Percentiles rank a stretch among this genome's conserved stretches.
Evolutionary conservation across 2,888 invertebrate genomes (phyloP).

Genomic region (Acrobasis consociella): DNA sequence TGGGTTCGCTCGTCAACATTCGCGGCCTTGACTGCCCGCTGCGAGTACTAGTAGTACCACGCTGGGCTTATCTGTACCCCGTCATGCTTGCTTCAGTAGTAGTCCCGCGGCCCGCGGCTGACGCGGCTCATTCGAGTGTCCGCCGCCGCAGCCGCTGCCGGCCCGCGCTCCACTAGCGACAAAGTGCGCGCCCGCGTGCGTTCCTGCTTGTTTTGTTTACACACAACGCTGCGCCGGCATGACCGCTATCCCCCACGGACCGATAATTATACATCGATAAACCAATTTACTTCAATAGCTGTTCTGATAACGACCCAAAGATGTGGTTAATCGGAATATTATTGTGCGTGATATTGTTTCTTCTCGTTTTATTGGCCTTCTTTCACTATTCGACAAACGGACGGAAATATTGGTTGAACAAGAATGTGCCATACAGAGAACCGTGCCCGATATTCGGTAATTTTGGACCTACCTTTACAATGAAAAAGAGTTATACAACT

Average conservation of each 20-base stretch:
- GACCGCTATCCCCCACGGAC: slow-evolving; percentile 38
- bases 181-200: slow-evolving; percentile 41
- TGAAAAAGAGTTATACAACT: slow-evolving; percentile 66
- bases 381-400: slow-evolving; percentile 67
- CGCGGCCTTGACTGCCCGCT: slow-evolving; percentile 61
- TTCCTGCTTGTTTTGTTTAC: slow-evolving; percentile 71
- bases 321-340: slow-evolving; percentile 48
- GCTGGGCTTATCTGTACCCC: slow-evolving; percentile 62
- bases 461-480: slow-evolving; percentile 69
- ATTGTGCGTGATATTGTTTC: slow-evolving; percentile 53
- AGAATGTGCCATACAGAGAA: slow-evolving; percentile 71
- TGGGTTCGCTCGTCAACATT: slow-evolving; percentile 63
- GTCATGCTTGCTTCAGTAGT: slow-evolving; percentile 27
- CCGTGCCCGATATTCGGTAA: slow-evolving; percentile 79
- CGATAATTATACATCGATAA: slow-evolving; percentile 31
- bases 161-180: slow-evolving; percentile 40
- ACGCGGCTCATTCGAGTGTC: slow-evolving; percentile 60
- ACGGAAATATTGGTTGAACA: slow-evolving; percentile 69
- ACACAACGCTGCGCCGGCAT: slow-evolving; percentile 45
- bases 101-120: slow-evolving; percentile 47
- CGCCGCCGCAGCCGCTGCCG: slow-evolving; percentile 45
- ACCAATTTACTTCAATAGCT: slow-evolving; percentile 22
- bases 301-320: slow-evolving; percentile 6
- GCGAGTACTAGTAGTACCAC: slow-evolving; percentile 29
- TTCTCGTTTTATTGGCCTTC: slow-evolving; percentile 55